phyloP scores from a whole-genome alignment of 2,113 vertebrate species.

The Chinchilla lanigera region DNA sequence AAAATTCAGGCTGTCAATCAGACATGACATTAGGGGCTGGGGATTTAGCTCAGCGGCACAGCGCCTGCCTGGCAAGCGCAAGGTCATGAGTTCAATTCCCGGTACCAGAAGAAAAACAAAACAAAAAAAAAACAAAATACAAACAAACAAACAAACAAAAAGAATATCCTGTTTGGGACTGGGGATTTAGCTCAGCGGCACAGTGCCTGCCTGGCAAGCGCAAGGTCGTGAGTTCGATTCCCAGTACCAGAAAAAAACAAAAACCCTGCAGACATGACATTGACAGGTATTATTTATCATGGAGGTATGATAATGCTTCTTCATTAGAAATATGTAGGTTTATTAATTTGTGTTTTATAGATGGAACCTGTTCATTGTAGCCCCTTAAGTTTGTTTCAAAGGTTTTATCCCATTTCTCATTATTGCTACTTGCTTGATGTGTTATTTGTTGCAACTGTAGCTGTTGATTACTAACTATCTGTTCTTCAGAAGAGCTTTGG shows the following conservation, averaged over 20 bases:
- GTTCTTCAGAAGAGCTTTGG: neutral
- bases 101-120: no score
- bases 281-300: neutral
- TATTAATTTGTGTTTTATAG: conserved; percentile 25
- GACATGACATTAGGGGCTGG: neutral
- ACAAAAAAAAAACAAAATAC: no score
- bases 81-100: no score
- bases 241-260: no score
- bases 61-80: no score
- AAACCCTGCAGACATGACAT: conserved; percentile 10
- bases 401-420: neutral
- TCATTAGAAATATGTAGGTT: neutral
- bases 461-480: neutral
- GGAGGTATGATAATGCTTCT: neutral
- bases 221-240: no score
- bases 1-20: neutral
- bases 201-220: no score
- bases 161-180: no score
- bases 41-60: no score
- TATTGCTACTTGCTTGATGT: neutral
- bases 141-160: no score
- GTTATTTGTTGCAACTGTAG: conserved; percentile 9
- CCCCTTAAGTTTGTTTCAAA: neutral
- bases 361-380: neutral
- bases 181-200: no score